phyloP scores from a whole-genome alignment of 2,797 vertebrate genomes.

The Tangara arthus region DNA sequence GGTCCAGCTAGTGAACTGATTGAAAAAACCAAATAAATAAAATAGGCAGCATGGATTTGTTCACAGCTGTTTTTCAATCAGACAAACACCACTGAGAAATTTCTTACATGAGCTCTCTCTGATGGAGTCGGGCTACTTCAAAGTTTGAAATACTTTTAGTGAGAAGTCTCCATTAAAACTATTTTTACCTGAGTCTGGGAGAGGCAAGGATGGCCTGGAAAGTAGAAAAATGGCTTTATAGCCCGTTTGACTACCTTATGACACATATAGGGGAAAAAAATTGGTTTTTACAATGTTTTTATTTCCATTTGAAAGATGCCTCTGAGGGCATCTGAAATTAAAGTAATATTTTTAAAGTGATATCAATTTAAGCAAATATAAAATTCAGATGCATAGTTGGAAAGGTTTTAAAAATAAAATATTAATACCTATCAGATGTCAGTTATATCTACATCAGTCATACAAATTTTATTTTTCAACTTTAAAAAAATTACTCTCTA shows the following conservation, averaged over 20 bases:
- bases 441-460: not conserved
- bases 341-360: not conserved
- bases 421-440: not conserved
- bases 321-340: not conserved
- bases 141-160: not conserved
- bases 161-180: not conserved
- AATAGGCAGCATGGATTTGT: not conserved
- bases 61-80: not conserved
- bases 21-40: not conserved
- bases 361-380: not conserved
- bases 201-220: not conserved
- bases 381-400: not conserved
- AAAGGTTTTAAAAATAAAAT: not conserved
- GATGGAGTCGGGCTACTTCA: not conserved
- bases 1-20: not conserved
- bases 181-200: not conserved
- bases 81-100: not conserved
- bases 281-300: not conserved
- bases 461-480: not conserved
- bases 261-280: not conserved
- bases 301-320: not conserved
- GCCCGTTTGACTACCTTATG: not conserved
- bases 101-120: not conserved
- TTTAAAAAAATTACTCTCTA: fast-evolving
- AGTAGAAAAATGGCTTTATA: not conserved